phyloP scores from a whole-genome alignment of 2,888 invertebrate genomes.

The Eretmocerus hayati region DNA sequence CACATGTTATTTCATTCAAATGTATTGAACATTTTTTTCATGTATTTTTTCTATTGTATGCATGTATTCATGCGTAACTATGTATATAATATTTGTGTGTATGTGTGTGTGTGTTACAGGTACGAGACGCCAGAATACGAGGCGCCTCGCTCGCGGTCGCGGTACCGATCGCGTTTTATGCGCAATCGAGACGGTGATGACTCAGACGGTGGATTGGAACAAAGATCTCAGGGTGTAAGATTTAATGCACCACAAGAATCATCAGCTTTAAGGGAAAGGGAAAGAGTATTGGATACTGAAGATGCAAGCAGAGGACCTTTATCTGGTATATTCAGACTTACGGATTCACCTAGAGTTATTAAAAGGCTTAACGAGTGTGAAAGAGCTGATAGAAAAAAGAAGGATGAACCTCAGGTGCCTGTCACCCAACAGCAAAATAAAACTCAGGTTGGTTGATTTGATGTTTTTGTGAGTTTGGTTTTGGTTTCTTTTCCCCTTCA shows the following conservation, averaged over 20 bases:
- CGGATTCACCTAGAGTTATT: conserved; percentile 84
- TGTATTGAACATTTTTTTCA: too few relatives aligned
- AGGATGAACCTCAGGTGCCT: conserved; percentile 55
- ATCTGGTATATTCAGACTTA: conserved; percentile 80
- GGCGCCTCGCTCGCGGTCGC: conserved; percentile 41
- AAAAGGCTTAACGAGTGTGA: conserved; percentile 79
- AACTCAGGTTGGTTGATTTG: conserved; percentile 54
- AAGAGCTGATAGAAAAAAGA: conserved; percentile 63
- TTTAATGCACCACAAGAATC: conserved; percentile 51
- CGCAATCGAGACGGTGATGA: conserved; percentile 63
- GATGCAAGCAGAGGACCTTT: conserved; percentile 79
- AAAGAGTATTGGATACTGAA: conserved; percentile 77
- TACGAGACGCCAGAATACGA: conserved; percentile 44
- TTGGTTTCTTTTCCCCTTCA: too few relatives aligned
- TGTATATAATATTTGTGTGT: too few relatives aligned
- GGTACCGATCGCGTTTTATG: conserved; percentile 47
- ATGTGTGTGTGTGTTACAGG: conserved; percentile 24
- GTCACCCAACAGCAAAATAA: conserved; percentile 41
- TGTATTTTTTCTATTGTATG: too few relatives aligned
- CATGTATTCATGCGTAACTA: too few relatives aligned
- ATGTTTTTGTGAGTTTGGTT: too few relatives aligned
- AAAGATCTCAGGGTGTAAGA: conserved; percentile 53
- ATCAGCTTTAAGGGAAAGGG: conserved; percentile 43
- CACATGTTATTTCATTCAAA: too few relatives aligned
- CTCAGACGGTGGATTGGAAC: conserved; percentile 66